Evolutionary conservation across 2,113 vertebrate species (phyloP), one percentile per base, ranked within the genome.

Genomic region (Caranx ignobilis): DNA sequence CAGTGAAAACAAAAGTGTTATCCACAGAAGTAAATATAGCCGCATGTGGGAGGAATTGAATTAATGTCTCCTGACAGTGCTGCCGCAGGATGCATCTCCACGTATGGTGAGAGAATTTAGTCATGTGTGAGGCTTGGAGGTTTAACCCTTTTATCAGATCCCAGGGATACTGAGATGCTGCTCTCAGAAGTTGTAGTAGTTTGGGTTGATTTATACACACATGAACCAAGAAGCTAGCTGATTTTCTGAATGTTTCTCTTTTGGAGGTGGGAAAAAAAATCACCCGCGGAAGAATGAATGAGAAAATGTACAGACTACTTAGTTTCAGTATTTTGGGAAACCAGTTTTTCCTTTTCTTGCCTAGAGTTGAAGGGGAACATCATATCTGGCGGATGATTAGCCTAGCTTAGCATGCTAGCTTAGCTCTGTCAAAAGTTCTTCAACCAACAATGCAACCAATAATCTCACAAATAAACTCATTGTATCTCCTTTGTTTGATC

Each of bases 1-100:
- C 15, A 15, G 21, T 48, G 67, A 65, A 72, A 62, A 60, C 47
- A 64, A 45, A 55, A 65, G 63, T 57, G 37, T 61, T 39, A 54
- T 45, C 54, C 71, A 41, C 57, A 50, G 63, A 68, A 65, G 61
- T 45, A 71, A 79, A 71, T 59, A 60, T 31, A 52, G 75, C 47
- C 43, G 54, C 32, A 18, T 9, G 74, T 67, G 15, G 39, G 34
- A 60, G 74, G 7, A 12, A 60, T 18, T 64, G 59, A 37, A 62
- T 77, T 54, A 66, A 18, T 26, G 75, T 75, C 48, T 45, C 39
- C 34, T 62, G 72, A 76, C 61, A 31, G 54, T 5, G 10, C 5
- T 52, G 45, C 60, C 19, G 3, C 34, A 71, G 32, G 59, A 75
- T 15, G 45, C 34, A 4, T 39, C 37, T 79, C 41, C 50, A 41